A percentile compares a stretch with the other conserved stretches of the same genome.
Evolutionary conservation across 2,888 invertebrate species (phyloP).

Genomic region (Hecatera dysodea): DNA sequence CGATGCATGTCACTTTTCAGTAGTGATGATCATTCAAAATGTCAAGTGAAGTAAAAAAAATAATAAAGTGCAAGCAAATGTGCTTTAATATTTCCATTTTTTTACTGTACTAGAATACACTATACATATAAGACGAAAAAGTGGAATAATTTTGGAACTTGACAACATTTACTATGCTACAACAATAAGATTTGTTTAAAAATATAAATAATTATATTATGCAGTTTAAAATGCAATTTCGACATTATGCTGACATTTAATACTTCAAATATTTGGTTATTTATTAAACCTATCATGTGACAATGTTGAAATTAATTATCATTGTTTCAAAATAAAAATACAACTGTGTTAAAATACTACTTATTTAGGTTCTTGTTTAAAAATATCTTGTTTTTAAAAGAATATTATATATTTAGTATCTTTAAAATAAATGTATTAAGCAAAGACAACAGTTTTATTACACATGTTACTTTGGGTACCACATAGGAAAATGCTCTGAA

Average conservation of each 20-base stretch:
- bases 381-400: conserved; percentile 23
- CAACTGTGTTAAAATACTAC: not conserved
- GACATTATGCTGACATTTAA: conserved; percentile 32
- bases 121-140: conserved; percentile 20
- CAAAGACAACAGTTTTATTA: conserved; percentile 55
- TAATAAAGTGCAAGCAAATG: not conserved
- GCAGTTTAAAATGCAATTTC: conserved; percentile 53
- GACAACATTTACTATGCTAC: conserved; percentile 22
- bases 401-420: conserved; percentile 9
- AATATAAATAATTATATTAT: conserved; percentile 13
- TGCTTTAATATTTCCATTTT: not conserved
- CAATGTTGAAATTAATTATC: conserved; percentile 14
- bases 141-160: conserved; percentile 30
- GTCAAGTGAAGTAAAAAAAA: not conserved
- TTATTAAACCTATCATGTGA: not conserved
- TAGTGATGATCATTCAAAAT: not conserved
- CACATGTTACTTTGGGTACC: conserved; percentile 49
- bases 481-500: conserved; percentile 40
- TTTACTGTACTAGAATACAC: conserved; percentile 23
- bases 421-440: conserved; percentile 32
- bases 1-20: not conserved
- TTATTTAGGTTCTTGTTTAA: conserved; percentile 1
- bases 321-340: conserved; percentile 21
- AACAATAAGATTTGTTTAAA: conserved; percentile 31
- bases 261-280: conserved; percentile 19